These are phyloP conservation scores for Phrynocephalus guinanensis DNA, from an alignment of 2,797 vertebrate genomes.

Conservation along the genomic window DNA sequence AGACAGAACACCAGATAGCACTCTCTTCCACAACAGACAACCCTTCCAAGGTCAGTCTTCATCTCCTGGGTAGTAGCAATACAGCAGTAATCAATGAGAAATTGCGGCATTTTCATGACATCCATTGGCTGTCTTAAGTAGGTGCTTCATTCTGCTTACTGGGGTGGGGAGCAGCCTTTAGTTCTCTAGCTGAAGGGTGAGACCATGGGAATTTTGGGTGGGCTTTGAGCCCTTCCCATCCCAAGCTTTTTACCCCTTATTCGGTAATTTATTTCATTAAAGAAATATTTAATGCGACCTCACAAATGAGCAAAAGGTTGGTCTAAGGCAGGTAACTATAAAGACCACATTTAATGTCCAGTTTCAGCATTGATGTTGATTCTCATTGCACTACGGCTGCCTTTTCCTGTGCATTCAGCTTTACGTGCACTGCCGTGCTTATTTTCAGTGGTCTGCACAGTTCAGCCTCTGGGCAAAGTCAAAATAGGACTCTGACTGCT, in stretches of 20 bases:
- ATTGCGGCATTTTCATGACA: background rate
- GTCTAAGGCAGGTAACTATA: background rate
- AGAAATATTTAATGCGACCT: no score
- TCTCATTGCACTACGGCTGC: background rate
- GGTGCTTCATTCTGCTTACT: background rate
- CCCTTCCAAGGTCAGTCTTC: background rate
- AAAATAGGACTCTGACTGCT: background rate
- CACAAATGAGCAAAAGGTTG: background rate
- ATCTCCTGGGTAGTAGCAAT: background rate
- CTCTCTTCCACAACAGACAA: background rate
- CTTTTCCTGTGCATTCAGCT: background rate
- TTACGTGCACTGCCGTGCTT: background rate
- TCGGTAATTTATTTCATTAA: background rate
- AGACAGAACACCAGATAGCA: background rate
- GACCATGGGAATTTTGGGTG: background rate
- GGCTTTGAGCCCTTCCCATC: background rate
- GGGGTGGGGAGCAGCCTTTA: background rate
- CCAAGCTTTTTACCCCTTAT: no score
- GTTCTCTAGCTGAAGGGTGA: background rate
- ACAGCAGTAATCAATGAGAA: background rate
- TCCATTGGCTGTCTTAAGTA: background rate
- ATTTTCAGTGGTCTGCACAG: background rate
- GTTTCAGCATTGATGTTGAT: background rate
- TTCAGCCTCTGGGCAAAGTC: background rate
- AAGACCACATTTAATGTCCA: background rate